phyloP scores from a whole-genome alignment of 1,140 invertebrate species.

The Panonychus citri region DNA sequence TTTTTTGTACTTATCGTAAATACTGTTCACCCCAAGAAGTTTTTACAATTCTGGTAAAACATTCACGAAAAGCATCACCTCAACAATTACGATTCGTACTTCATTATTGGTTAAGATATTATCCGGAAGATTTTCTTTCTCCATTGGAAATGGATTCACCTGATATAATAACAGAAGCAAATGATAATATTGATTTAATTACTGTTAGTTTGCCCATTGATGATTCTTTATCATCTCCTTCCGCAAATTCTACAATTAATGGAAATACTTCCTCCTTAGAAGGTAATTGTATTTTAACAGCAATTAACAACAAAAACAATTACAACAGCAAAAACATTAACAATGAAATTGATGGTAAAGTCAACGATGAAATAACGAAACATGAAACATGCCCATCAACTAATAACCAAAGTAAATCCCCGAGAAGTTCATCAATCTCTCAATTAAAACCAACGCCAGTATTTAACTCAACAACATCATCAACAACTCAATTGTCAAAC shows the following conservation, averaged over 20 bases:
- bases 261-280: neutral
- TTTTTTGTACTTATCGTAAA: constrained; percentile 12
- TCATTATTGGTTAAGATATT: constrained; percentile 12
- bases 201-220: neutral
- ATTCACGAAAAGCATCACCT: neutral
- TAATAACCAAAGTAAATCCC: neutral
- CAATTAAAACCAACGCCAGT: neutral
- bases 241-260: neutral
- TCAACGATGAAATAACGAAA: neutral
- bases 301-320: neutral
- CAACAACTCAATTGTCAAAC: neutral
- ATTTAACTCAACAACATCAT: neutral
- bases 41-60: constrained; percentile 1
- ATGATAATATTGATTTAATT: neutral
- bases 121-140: constrained; percentile 10
- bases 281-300: too few relatives aligned
- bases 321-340: neutral
- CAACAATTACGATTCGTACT: constrained; percentile 11
- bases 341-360: neutral
- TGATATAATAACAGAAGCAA: neutral
- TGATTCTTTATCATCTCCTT: neutral
- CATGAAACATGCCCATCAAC: neutral
- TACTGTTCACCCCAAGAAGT: constrained; percentile 6
- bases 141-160: neutral
- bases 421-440: neutral